These are phyloP conservation scores for Pyrrhosoma nymphula DNA, from an alignment of 2,888 invertebrate genomes.

Conservation along the genomic window DNA sequence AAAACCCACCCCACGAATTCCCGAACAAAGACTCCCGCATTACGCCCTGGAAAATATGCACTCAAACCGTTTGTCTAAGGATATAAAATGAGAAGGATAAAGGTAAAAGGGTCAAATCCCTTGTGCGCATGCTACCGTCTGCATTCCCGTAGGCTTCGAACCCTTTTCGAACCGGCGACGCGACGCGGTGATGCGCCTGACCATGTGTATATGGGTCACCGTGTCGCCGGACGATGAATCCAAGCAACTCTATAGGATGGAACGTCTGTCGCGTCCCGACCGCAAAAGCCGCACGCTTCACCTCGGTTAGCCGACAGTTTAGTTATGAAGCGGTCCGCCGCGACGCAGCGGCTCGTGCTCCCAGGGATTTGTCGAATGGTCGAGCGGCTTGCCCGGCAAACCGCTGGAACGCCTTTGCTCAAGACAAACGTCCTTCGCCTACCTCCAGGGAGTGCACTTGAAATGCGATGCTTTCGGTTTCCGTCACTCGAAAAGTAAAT, in stretches of 20 bases:
- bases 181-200: background rate
- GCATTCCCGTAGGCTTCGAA: background rate
- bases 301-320: background rate
- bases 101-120: background rate
- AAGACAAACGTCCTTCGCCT: background rate
- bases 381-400: background rate
- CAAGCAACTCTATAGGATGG: background rate
- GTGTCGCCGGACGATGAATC: background rate
- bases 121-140: background rate
- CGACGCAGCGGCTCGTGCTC: background rate
- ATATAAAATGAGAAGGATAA: background rate
- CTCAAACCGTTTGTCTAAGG: background rate
- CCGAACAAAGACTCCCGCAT: conserved; percentile 19
- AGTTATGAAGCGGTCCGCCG: background rate
- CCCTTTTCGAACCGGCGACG: background rate
- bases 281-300: background rate
- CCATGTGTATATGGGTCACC: background rate
- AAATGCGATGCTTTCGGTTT: background rate
- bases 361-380: background rate
- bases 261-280: background rate
- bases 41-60: background rate
- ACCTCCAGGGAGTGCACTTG: background rate
- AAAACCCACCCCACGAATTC: background rate
- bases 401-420: background rate
- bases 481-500: background rate